Base-by-base conservation (phyloP, 1,140 invertebrate genomes). In the Frieseomelitta varia region DNA sequence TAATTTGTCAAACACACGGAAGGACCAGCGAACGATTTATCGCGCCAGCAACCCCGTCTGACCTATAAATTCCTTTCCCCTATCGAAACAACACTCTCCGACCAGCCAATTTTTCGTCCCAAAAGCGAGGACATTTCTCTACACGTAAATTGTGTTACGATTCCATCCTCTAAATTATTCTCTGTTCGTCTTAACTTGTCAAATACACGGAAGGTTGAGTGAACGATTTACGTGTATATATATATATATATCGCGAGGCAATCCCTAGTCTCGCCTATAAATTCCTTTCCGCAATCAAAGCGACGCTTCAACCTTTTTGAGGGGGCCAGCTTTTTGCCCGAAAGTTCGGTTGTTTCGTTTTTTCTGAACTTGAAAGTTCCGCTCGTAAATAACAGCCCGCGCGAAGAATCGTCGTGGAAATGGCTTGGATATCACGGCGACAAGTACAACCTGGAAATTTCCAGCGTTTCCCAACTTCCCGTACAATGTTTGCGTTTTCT, bases 391-490 rank as follows among this genome's bases (percentile, higher is more conserved):
- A 81, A 67, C 65, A 24, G 51, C 30, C 2, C 24, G 21, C 27
- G 39, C 19, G 51, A 81, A 81, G 79, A 75, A n/a, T 53, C 53
- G 53, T 51, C 53, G 27, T 11, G 71, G 21, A 51, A 55, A 55
- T 24, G 39, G 53, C 30, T 83, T 69, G 63, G 71, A 69, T 71
- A 55, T 58, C 30, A 19, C n/a, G 21, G 39, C 39, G 55, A 69
- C 74, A 82, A 77, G 69, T 77, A 77, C 61, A 67, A 19, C 24
- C 30, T 24, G 10, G 61, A 78, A 78, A 69, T 77, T 83, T 69
- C 74, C 55, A 77, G 71, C 81, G 15, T 78, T 83, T 83, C 71
- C 81, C 34, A 83, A 83, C 39, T 83, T 83, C 71, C 65, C 34
- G 55, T 17, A 71, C 78, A 83, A 71, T 55, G 81, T n/a, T n/a